These are phyloP conservation scores for Tribolium freemani DNA, from an alignment of 2,888 invertebrate genomes.

Conservation along the genomic window DNA sequence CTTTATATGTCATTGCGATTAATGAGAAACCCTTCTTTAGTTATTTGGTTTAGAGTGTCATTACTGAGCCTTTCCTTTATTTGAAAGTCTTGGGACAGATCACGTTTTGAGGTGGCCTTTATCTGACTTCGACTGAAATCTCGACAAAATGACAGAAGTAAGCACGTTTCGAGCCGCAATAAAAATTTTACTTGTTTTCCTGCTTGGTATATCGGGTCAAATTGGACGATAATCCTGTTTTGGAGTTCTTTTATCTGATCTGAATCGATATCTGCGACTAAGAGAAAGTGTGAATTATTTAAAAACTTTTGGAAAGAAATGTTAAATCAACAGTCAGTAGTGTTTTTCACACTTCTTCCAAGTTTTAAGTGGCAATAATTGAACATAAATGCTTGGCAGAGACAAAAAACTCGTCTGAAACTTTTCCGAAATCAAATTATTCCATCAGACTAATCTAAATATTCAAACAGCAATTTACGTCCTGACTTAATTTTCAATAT, in stretches of 20 bases:
- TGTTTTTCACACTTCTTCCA: no score
- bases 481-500: constrained; percentile 25
- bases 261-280: no score
- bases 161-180: constrained; percentile 25
- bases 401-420: background rate
- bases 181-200: constrained; percentile 12
- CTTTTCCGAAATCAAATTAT: constrained; percentile 16
- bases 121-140: constrained; percentile 25
- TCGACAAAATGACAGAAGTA: constrained; percentile 4
- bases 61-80: constrained; percentile 10
- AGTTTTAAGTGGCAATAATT: background rate
- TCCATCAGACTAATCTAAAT: constrained; percentile 25
- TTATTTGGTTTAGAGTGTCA: background rate
- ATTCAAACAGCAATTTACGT: constrained; percentile 25
- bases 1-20: background rate
- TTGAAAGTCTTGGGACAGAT: constrained; percentile 8
- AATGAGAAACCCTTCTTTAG: background rate
- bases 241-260: background rate
- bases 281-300: no score
- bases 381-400: background rate
- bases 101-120: constrained; percentile 23
- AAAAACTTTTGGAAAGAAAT: no score
- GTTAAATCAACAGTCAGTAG: background rate
- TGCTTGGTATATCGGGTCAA: background rate
- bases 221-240: background rate